Conservation (phyloP, 2,888 invertebrate genomes). For the Margaritifera margaritifera region DNA sequence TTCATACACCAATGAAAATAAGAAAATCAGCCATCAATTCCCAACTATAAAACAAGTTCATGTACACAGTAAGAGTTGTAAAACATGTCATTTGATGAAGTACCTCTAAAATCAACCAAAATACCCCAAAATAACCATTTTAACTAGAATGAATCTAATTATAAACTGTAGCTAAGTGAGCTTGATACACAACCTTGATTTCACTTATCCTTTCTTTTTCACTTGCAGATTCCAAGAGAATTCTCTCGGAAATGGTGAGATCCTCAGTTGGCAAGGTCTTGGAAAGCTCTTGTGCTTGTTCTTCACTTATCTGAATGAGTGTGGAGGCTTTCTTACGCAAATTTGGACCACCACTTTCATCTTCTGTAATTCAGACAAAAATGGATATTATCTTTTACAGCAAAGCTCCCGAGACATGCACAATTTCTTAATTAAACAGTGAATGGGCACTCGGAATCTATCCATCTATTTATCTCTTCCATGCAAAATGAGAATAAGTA, state of each 20-base stretch:
- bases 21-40: background rate
- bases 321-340: background rate
- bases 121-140: too few species aligned
- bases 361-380: background rate
- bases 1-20: background rate
- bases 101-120: too few species aligned
- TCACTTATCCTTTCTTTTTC: slow-evolving; percentile 70
- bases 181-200: slow-evolving; percentile 41
- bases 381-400: background rate
- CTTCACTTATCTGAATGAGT: slow-evolving; percentile 54
- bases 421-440: too few species aligned
- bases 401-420: background rate
- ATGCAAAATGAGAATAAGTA: too few species aligned
- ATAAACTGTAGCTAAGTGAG: too few species aligned
- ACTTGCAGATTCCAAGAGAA: slow-evolving; percentile 69
- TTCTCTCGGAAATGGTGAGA: slow-evolving; percentile 68
- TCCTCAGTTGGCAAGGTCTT: slow-evolving; percentile 19
- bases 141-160: too few species aligned
- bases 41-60: too few species aligned
- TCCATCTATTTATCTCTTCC: too few species aligned
- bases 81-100: too few species aligned
- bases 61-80: too few species aligned
- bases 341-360: background rate
- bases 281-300: slow-evolving; percentile 53
- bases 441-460: too few species aligned